These are phyloP conservation scores for Ametastegia equiseti DNA, from an alignment of 2,888 invertebrate species.

Conservation along the genomic window DNA sequence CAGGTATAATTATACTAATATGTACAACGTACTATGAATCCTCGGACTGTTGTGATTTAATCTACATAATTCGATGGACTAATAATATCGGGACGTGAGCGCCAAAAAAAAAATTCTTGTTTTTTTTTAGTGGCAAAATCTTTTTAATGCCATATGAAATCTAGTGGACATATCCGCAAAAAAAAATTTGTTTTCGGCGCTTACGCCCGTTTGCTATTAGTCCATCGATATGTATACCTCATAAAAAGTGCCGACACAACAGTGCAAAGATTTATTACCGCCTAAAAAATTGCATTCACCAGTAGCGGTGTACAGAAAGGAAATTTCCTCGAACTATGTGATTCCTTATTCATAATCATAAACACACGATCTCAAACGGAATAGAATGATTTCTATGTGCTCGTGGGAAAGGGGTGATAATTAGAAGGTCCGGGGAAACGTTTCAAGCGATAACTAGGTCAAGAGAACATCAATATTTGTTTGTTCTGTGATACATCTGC, in stretches of 20 bases:
- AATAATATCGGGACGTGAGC: no score
- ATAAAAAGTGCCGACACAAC: background rate
- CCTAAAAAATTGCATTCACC: background rate
- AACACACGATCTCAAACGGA: background rate
- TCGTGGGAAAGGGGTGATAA: slow-evolving; percentile 8
- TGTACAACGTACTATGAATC: no score
- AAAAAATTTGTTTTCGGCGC: no score
- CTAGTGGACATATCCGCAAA: no score
- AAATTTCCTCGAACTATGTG: background rate
- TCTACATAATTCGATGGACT: no score
- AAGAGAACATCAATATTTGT: background rate
- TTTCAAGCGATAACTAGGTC: background rate
- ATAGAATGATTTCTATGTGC: background rate
- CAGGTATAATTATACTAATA: no score
- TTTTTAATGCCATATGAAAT: no score
- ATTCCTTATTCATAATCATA: background rate
- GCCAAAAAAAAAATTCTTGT: no score
- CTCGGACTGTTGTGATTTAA: no score
- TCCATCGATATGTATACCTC: background rate
- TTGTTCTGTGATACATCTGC: background rate
- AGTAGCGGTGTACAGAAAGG: background rate
- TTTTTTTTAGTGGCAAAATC: no score
- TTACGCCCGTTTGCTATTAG: no score
- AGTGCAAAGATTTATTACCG: background rate
- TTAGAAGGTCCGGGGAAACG: background rate